phyloP scores from a whole-genome alignment of 53 echinoderm and acorn worm species.

The Temnopleurus reevesii region DNA sequence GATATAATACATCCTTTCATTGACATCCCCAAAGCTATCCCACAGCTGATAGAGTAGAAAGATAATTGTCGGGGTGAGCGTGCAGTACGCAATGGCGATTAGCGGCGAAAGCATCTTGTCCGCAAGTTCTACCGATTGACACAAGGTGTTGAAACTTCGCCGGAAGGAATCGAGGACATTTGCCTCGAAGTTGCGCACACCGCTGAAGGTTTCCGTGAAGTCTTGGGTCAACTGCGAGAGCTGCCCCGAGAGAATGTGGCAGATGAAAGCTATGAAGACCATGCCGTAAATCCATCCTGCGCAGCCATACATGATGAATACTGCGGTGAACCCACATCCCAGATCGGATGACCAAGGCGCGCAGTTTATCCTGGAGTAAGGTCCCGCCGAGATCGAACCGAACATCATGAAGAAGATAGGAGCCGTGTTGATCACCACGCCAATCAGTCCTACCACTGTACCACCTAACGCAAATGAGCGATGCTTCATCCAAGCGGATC shows the following conservation, averaged over 20 bases:
- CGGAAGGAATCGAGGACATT: not conserved
- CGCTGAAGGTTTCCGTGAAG: not conserved
- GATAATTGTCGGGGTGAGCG: not conserved
- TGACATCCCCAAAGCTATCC: not conserved
- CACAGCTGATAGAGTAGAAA: not conserved
- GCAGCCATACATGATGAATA: not conserved
- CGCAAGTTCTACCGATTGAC: slow-evolving; percentile 20
- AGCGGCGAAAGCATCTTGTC: slow-evolving; percentile 24
- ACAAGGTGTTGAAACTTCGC: not conserved
- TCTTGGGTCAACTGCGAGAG: not conserved
- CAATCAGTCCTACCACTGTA: not conserved
- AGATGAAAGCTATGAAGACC: not conserved
- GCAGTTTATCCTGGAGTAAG: not conserved
- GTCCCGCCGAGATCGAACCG: not conserved
- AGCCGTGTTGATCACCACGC: not conserved
- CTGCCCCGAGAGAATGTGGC: slow-evolving; percentile 10
- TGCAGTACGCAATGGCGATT: not conserved
- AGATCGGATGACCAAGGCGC: slow-evolving; percentile 7
- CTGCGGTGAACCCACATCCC: not conserved
- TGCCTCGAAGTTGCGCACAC: not conserved
- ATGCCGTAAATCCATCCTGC: not conserved
- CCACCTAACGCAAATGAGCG: not conserved
- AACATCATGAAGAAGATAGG: not conserved
- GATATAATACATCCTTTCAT: not conserved
- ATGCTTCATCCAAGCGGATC: not conserved